Evolutionary conservation across 1,140 invertebrate genomes (phyloP), one percentile per base, ranked within the genome.

Genomic region (Trialeurodes vaporariorum): DNA sequence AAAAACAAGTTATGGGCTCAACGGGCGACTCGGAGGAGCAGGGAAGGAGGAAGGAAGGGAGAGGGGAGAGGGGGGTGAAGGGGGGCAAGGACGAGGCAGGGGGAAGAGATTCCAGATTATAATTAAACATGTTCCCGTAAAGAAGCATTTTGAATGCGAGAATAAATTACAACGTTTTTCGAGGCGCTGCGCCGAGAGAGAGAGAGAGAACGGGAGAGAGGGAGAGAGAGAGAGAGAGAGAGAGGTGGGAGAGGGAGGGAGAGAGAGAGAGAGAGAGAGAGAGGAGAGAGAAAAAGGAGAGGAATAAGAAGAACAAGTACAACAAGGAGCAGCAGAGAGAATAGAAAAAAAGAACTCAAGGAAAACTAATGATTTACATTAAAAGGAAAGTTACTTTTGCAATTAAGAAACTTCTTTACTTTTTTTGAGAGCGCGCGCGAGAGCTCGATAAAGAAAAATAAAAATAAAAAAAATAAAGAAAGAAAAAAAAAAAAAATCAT

Each of bases 321-420:
- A n/a, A n/a, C n/a, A n/a, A n/a, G n/a, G n/a, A n/a, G n/a, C n/a
- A n/a, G n/a, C n/a, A n/a, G n/a, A n/a, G n/a, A 49, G 34, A 17
- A 49, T 9, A 49, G 17, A 49, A 49, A 49, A 17, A 17, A 49
- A 17, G 17, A 49, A 5, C 34, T 17, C 34, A 17, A 49, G 17
- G 34, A 49, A 49, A 49, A 49, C 34, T 49, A 49, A 49, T 49
- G 34, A 49, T 49, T 49, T 49, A 49, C 34, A 49, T 49, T 49
- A 49, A 49, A 49, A 49, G 34, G 34, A 49, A 49, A 49, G 34
- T 49, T 49, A 49, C 34, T 49, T 49, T 49, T 49, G 34, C 34
- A 49, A 49, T 49, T 49, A 49, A 49, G n/a, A 49, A 49, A 49
- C 34, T 49, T 49, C 34, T 49, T 49, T 17, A 17, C 34, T 49